These are phyloP conservation scores for Hyposmocoma kahamanoa DNA, from an alignment of 1,140 invertebrate species.

Conservation along the genomic window DNA sequence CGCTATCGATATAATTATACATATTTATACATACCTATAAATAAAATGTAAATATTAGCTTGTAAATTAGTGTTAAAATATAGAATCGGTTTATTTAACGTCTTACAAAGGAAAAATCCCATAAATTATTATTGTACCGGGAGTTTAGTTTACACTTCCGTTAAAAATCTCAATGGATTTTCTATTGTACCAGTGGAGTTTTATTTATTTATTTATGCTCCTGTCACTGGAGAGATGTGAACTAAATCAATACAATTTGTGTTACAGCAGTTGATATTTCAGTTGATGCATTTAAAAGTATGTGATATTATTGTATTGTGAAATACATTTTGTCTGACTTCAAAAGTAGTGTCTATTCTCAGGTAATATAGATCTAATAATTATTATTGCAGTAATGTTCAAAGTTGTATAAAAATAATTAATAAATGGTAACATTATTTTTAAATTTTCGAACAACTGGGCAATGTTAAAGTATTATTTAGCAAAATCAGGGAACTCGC, in stretches of 20 bases:
- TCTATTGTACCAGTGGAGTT: constrained; percentile 69
- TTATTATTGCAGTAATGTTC: constrained; percentile 42
- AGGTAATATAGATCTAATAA: constrained; percentile 45
- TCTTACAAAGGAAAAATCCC: constrained; percentile 68
- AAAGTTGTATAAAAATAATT: constrained; percentile 31
- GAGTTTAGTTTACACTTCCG: constrained; percentile 64
- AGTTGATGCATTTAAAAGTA: constrained; percentile 69
- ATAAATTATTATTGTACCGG: constrained; percentile 72
- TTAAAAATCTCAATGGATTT: constrained; percentile 73
- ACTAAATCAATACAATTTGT: constrained; percentile 29
- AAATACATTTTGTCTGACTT: constrained; percentile 71
- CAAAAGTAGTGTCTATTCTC: constrained; percentile 59
- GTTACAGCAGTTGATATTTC: constrained; percentile 50
- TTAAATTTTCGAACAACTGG: background rate
- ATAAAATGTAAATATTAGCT: constrained; percentile 72
- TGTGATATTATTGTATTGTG: constrained; percentile 71
- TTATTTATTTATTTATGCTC: constrained; percentile 64
- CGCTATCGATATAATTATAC: constrained; percentile 69
- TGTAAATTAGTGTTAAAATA: constrained; percentile 71
- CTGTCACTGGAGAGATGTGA: constrained; percentile 34
- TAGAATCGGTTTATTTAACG: constrained; percentile 72
- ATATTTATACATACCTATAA: constrained; percentile 74
- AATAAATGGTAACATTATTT: constrained; percentile 11
- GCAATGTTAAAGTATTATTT: background rate
- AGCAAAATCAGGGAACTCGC: constrained; percentile 6